A percentile compares a stretch with the other conserved stretches of the same genome.
These are phyloP conservation scores for Microctonus aethiopoides DNA, from an alignment of 2,888 invertebrate genomes.

Conservation along the genomic window DNA sequence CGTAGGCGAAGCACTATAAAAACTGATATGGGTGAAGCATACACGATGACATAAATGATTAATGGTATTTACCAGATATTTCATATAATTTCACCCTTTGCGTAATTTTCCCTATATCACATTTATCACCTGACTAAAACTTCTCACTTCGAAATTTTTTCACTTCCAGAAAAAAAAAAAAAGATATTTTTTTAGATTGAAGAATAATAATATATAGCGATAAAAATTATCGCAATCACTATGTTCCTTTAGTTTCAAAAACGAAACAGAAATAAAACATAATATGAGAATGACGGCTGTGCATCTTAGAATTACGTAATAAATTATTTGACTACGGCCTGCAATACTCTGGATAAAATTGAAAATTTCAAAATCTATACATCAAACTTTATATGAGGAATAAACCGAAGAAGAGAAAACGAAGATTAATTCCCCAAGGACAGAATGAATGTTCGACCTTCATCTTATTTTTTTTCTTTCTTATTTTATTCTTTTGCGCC, in stretches of 20 bases:
- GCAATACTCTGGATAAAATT: not conserved
- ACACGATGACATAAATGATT: slow-evolving; percentile 15
- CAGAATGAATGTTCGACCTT: not conserved
- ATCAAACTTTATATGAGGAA: not conserved
- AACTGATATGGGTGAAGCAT: slow-evolving; percentile 5
- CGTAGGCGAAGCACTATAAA: slow-evolving; percentile 19
- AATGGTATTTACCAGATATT: slow-evolving; percentile 17
- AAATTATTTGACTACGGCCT: not conserved
- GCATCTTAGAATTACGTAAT: not conserved
- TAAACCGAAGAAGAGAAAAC: not conserved
- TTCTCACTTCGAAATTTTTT: too few species aligned
- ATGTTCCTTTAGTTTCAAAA: too few species aligned
- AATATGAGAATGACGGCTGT: too few species aligned
- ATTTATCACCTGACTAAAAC: not conserved
- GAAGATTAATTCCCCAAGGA: not conserved
- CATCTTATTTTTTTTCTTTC: not conserved
- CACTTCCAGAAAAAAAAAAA: too few species aligned
- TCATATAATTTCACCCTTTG: not conserved
- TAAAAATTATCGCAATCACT: too few species aligned
- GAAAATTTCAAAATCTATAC: too few species aligned
- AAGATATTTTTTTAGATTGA: too few species aligned
- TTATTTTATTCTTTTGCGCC: not conserved
- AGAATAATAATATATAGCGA: too few species aligned
- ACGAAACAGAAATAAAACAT: too few species aligned
- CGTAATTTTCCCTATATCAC: not conserved